Evolutionary conservation across 2,888 invertebrate species (phyloP), one percentile per base, ranked within the genome.

Genomic region (Drosophila histrio): DNA sequence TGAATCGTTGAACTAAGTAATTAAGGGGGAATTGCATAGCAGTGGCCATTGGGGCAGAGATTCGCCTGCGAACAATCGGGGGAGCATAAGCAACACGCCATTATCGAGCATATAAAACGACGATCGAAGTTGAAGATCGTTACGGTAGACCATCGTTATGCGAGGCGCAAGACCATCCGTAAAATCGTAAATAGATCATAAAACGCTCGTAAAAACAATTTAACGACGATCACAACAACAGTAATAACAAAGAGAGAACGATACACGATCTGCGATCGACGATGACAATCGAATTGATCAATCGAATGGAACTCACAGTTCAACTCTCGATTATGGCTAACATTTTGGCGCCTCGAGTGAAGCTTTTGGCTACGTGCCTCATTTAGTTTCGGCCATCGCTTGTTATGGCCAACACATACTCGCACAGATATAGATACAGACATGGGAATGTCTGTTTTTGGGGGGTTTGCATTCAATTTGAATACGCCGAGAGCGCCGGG

Each of bases 141-240:
- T 65, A 68, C 69, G 77, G 68, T 70, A 79, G 77, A 59, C 38
- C 67, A 77, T 83, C 84, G 78, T 74, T 85, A 81, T 79, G 78
- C 72, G 75, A 71, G 74, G 70, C 79, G 68, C 81, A 90, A 77
- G 73, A 78, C 75, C 85, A 77, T 68, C 80, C 80, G 79, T 89
- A 83, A 90, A 89, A 87, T 87, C 89, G 89, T 91, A 91, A 91
- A 91, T 90, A 90, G 89, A 88, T 90, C 90, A 90, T 91, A 91
- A 91, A 91, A 90, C 72, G 80, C 76, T 87, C 89, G 81, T 90
- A 85, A 88, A 90, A 90, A 77, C 72, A 84, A 83, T 85, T 89
- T 90, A 88, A 90, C 80, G 90, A 83, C 87, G 30, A 70, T 54
- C 50, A 38, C 52, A 56, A 54, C 63, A 72, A 43, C 60, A 54